Evolutionary conservation across 2,888 invertebrate genomes (phyloP).

Genomic region (Synanthedon tipuliformis): DNA sequence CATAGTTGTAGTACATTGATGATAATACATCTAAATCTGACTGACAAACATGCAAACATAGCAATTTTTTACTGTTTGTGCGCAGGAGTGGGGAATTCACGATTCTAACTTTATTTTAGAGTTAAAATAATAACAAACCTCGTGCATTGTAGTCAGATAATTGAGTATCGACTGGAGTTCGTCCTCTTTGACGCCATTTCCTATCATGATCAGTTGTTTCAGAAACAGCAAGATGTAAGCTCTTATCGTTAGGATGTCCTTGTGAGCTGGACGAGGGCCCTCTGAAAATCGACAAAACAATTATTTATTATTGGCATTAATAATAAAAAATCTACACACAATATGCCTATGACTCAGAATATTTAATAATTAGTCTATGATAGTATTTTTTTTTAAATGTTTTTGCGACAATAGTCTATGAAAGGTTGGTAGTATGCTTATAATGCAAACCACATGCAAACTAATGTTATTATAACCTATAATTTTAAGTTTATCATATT

Average conservation of each 20-base stretch:
- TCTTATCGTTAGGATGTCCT: constrained; percentile 93
- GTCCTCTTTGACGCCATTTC: constrained; percentile 97
- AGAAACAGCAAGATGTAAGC: constrained; percentile 95
- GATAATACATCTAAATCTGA: background rate
- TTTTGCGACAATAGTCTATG: no score
- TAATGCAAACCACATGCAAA: no score
- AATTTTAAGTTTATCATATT: no score
- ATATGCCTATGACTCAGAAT: no score
- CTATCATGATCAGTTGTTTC: constrained; percentile 96
- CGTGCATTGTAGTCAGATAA: constrained; percentile 97
- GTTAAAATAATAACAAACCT: constrained; percentile 71
- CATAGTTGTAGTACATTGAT: no score
- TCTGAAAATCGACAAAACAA: constrained; percentile 68
- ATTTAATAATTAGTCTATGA: no score
- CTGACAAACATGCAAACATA: background rate
- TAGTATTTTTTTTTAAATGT: no score
- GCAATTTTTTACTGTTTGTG: background rate
- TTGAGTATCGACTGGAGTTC: constrained; percentile 98
- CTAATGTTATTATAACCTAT: no score
- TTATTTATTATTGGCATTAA: no score
- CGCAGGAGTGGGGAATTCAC: no score
- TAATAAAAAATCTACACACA: no score
- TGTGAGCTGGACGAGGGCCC: constrained; percentile 93
- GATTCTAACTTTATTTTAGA: background rate
- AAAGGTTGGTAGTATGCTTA: no score